Base-by-base conservation (phyloP, 2,113 vertebrate genomes). In the Centropristis striata region DNA sequence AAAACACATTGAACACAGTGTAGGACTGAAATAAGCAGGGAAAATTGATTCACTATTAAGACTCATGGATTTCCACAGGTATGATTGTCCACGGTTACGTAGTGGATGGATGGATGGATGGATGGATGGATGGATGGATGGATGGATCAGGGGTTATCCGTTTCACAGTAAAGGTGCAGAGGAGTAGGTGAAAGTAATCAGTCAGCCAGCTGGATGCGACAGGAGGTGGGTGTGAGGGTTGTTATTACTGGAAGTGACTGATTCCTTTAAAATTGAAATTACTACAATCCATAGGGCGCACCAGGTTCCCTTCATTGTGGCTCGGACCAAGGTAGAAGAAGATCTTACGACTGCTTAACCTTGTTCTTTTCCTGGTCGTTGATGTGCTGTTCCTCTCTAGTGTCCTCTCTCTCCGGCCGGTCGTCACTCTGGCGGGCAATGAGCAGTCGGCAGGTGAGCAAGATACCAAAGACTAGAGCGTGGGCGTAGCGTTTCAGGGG, bases 401-500 rank as follows among this genome's bases (percentile, higher is more conserved):
- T 95, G 92, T 98, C 95, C 93, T 98, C 90, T 92, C 97, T 37
- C 88, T 96, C 10, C 0, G 92, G 95, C 58, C 95, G 95, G 12
- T 99, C 98, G 44, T 99, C 98, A 0, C 96, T 96, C 92, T 99
- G 98, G 18, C 98, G 97, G 14, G 98, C 96, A 1, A 99, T 98
- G 25, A 99, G 95, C 81, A 99, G 95, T 32, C 98, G 98, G 71
- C 98, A 99, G 69, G 98, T 99, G 16, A 99, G 97, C 78, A 99
- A 95, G 90, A 99, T 99, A 25, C 98, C 98, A 53, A 99, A 99
- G 81, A 99, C 97, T 14, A 99, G 93, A 53, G 98, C 97, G 0
- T 99, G 98, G 78, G 98, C 98, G 0, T 99, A 99, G 14, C 98
- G 97, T 86, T 98, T 99, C 71, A 99, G 95, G 1, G 98, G 98